phyloP scores from a whole-genome alignment of 2,888 invertebrate genomes.

The Unio delphinus region DNA sequence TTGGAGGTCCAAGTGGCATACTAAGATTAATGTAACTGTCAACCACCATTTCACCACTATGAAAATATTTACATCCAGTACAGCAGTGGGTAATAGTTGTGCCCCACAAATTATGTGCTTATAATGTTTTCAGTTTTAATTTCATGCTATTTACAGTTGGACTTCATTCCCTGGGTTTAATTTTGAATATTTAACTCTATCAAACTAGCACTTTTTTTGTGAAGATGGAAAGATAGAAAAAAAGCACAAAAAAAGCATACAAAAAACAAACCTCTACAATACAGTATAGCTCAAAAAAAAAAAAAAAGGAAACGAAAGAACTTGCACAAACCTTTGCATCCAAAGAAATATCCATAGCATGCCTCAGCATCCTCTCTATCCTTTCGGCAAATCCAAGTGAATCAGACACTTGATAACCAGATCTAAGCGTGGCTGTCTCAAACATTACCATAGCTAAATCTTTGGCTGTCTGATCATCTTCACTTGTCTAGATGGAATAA shows the following conservation, averaged over 20 bases:
- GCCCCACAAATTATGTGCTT: too few species aligned
- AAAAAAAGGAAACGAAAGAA: not conserved
- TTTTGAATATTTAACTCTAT: too few species aligned
- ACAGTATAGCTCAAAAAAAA: not conserved
- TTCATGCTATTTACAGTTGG: too few species aligned
- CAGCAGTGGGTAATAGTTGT: too few species aligned
- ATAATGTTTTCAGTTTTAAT: too few species aligned
- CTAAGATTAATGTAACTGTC: too few species aligned
- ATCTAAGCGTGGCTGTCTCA: constrained; percentile 85
- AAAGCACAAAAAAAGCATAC: not conserved
- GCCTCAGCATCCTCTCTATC: constrained; percentile 89
- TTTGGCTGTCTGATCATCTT: constrained; percentile 83
- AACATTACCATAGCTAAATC: constrained; percentile 88
- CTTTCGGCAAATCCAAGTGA: constrained; percentile 90
- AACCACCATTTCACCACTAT: too few species aligned
- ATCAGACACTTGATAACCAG: constrained; percentile 93
- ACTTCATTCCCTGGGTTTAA: too few species aligned
- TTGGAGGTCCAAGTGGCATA: too few species aligned
- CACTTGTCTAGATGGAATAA: constrained; percentile 74
- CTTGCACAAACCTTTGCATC: constrained; percentile 77
- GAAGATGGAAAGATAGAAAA: not conserved
- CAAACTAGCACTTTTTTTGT: too few species aligned
- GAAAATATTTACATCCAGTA: too few species aligned
- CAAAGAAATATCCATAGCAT: constrained; percentile 72
- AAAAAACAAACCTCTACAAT: not conserved